These are phyloP conservation scores for Psilopsiagon aymara DNA, from an alignment of 2,113 vertebrate species.

Conservation along the genomic window DNA sequence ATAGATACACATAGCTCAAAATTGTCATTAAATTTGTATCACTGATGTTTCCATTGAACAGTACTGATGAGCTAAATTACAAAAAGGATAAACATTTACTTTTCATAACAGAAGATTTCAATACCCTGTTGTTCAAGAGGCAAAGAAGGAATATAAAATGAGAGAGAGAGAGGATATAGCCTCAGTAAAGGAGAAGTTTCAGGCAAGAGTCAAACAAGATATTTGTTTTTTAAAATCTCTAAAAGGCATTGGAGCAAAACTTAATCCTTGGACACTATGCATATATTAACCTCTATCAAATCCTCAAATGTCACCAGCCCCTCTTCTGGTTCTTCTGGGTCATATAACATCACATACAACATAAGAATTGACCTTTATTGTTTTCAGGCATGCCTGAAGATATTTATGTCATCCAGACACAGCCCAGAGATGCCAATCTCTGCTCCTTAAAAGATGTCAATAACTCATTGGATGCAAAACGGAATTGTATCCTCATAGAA, in stretches of 20 bases:
- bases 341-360: conserved; percentile 29
- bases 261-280: conserved; percentile 16
- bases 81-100: neutral
- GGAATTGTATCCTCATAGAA: neutral
- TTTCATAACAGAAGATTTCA: neutral
- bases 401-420: neutral
- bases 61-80: neutral
- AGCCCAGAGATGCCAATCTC: neutral
- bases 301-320: conserved; percentile 27
- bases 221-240: conserved; percentile 12
- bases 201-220: neutral
- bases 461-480: neutral
- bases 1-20: neutral
- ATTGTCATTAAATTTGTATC: neutral
- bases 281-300: conserved; percentile 48
- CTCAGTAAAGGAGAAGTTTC: neutral
- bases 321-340: conserved; percentile 8
- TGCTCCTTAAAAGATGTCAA: neutral
- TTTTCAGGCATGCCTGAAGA: conserved; percentile 3
- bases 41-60: neutral
- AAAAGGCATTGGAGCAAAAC: neutral
- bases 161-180: neutral
- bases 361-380: neutral
- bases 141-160: neutral
- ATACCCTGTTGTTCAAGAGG: neutral